Base-by-base conservation (phyloP, 2,113 vertebrate genomes). In the Bagarius yarrelli region DNA sequence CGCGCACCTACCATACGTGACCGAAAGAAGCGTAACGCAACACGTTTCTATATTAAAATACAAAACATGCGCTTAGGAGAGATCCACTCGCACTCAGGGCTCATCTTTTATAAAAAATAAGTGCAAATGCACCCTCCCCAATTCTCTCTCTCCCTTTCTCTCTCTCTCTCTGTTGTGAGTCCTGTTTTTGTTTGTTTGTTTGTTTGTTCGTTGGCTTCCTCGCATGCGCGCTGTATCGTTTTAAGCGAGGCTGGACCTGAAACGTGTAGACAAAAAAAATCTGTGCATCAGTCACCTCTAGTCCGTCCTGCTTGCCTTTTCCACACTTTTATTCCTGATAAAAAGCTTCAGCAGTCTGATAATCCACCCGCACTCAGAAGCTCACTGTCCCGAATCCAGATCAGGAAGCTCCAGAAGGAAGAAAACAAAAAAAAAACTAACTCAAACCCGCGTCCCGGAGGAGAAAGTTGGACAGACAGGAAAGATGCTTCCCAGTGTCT, bases 141-240 rank as follows among this genome's bases (percentile, higher is more conserved):
- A 63, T 76, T 78, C 23, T 73, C 77, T 60, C 66, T 15, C 64
- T 21, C 23, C 71, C 55, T 30, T n/a, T 30, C 60, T 72, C 23
- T 19, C 25, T 76, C 27, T 27, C 27, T 44, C 47, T 77, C 78
- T 59, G 78, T 78, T 56, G 57, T 73, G 74, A 69, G 78, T 78
- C 81, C 81, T 63, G 79, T 79, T 47, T 70, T 81, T 79, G 76
- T 82, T 82, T 84, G 71, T 82, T 84, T 84, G 57, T 73, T 82
- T 78, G 74, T 47, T 83, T 80, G 78, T 57, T 84, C 80, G 52
- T 30, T 67, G 77, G n/a, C 23, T 25, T 25, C 73, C 55, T 74
- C 36, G 59, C 72, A 25, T 25, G 13, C 73, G 56, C 75, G 30
- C 53, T 55, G 55, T 75, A 44, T 55, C 63, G 25, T 74, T 53